Evolutionary conservation across 2,888 invertebrate species (phyloP).

Genomic region (Leucozona laternaria): DNA sequence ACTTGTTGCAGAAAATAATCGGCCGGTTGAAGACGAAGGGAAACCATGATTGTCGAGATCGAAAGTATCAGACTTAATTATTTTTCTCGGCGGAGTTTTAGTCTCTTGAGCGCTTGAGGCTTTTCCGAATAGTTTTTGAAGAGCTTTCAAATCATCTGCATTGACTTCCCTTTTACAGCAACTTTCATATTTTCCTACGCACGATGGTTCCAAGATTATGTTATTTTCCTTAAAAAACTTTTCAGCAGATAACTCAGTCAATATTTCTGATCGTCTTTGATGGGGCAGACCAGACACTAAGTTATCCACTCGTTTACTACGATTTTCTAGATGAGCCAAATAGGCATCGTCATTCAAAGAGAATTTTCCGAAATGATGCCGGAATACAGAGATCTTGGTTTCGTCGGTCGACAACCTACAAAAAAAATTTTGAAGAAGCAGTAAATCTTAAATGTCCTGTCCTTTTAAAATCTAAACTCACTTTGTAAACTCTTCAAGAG

Average conservation of each 20-base stretch:
- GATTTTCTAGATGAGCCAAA: constrained; percentile 3
- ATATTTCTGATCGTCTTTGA: not conserved
- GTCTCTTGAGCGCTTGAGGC: not conserved
- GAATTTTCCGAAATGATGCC: not conserved
- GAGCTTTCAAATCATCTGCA: constrained; percentile 18
- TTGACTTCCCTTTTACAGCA: constrained; percentile 18
- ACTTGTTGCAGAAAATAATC: not conserved
- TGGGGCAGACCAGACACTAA: not conserved
- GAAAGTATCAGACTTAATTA: not conserved
- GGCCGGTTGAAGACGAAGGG: not conserved
- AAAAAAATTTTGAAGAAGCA: not conserved
- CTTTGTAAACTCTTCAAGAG: constrained; percentile 1
- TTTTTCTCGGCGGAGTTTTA: constrained; percentile 4
- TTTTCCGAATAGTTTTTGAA: constrained; percentile 3
- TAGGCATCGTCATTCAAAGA: not conserved
- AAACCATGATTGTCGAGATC: not conserved
- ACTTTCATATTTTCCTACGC: constrained; percentile 38
- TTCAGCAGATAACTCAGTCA: not conserved
- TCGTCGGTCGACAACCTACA: not conserved
- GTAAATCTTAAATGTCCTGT: not conserved
- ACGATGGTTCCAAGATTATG: constrained; percentile 1
- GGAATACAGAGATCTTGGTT: not conserved
- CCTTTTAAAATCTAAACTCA: not conserved
- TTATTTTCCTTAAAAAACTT: constrained; percentile 2
- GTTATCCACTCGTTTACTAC: constrained; percentile 11